Conservation (phyloP, 2,797 vertebrate genomes). For the Sebastes jordani region DNA sequence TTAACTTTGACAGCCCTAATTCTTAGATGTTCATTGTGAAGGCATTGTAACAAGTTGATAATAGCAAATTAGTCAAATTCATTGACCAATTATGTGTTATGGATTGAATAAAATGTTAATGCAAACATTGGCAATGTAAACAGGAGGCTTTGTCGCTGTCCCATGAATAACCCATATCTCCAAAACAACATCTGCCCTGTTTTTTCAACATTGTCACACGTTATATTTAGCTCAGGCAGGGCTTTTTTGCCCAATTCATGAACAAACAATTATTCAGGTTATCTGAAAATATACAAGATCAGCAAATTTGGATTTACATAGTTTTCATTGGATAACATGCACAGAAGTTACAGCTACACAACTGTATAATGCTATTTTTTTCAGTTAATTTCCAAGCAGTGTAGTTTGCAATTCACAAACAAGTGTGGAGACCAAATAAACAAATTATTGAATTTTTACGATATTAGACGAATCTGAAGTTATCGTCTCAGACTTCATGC, state of each 20-base stretch:
- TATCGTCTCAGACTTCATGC: neutral
- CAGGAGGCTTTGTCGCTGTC: neutral
- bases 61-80: neutral
- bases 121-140: neutral
- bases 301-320: neutral
- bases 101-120: neutral
- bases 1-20: neutral
- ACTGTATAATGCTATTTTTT: rapidly evolving
- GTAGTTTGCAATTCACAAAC: neutral
- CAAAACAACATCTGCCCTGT: neutral
- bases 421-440: neutral
- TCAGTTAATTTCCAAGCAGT: neutral
- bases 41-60: neutral
- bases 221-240: neutral
- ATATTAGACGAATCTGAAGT: neutral
- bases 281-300: neutral
- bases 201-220: neutral
- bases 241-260: neutral
- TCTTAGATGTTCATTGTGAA: rapidly evolving
- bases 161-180: neutral
- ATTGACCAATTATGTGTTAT: neutral
- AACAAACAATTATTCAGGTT: neutral
- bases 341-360: neutral
- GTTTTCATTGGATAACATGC: neutral
- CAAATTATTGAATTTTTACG: neutral